Conservation (phyloP, 2,888 invertebrate genomes). For the Metellina segmentata region DNA sequence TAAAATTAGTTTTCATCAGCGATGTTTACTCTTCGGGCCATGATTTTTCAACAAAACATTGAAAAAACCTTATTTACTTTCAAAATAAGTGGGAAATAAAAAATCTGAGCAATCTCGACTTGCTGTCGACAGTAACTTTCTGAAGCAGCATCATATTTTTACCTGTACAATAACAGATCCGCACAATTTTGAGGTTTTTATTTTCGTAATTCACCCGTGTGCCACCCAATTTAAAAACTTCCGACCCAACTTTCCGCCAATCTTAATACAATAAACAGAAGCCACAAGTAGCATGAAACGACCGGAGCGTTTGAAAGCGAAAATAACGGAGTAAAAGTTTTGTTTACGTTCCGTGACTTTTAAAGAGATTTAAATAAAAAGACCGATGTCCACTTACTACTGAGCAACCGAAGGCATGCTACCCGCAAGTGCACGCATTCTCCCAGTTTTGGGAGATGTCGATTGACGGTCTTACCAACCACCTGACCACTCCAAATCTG, state of each 20-base stretch:
- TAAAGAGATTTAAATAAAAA: slow-evolving; percentile 38
- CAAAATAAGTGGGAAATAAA: neutral
- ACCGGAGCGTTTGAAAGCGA: neutral
- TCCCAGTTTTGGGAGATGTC: slow-evolving; percentile 41
- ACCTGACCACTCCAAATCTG: slow-evolving; percentile 67
- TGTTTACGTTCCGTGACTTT: slow-evolving; percentile 3
- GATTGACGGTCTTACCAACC: slow-evolving; percentile 6
- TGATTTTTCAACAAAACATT: neutral
- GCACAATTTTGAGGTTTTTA: neutral
- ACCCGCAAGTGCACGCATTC: slow-evolving; percentile 62
- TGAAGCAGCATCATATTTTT: neutral
- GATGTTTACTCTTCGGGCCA: neutral
- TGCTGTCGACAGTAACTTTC: too few relatives aligned
- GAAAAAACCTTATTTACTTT: neutral
- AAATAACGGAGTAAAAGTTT: neutral
- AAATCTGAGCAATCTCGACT: neutral
- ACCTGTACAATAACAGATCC: neutral
- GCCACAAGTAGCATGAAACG: neutral
- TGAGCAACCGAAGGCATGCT: slow-evolving; percentile 40
- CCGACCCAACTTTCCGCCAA: slow-evolving; percentile 36
- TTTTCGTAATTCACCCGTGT: slow-evolving; percentile 32
- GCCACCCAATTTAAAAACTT: slow-evolving; percentile 32
- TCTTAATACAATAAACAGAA: slow-evolving; percentile 36
- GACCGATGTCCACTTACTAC: slow-evolving; percentile 54
- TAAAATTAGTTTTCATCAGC: neutral